A percentile compares a stretch with the other conserved stretches of the same genome.
Evolutionary conservation across 2,113 vertebrate genomes (phyloP).

Genomic region (Pseudolaguvia tuberculata): DNA sequence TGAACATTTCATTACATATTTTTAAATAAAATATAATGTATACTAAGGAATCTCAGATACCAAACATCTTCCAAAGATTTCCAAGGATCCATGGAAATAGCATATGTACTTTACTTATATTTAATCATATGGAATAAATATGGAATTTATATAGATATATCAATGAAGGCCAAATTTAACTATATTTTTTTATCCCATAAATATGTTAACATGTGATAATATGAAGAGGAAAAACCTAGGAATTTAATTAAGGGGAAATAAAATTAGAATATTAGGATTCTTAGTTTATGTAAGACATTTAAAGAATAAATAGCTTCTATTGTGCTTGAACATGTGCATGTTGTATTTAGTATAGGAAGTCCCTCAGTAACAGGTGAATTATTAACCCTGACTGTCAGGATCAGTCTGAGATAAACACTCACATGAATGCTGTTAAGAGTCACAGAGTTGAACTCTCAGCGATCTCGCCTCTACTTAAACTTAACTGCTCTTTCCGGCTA

Average conservation of each 20-base stretch:
- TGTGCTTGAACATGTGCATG: neutral
- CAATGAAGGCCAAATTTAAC: neutral
- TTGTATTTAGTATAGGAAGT: neutral
- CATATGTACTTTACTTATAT: neutral
- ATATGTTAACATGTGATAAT: neutral
- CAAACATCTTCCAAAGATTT: neutral
- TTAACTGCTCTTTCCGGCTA: constrained; percentile 1
- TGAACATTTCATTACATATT: neutral
- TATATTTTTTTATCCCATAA: neutral
- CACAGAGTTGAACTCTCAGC: neutral
- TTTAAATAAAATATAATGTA: neutral
- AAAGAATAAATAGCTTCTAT: neutral
- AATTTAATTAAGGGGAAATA: neutral
- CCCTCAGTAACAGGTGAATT: constrained; percentile 53
- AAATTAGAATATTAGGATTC: neutral
- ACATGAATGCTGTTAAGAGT: neutral
- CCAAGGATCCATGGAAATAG: neutral
- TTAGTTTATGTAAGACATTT: neutral
- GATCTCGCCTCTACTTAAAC: neutral
- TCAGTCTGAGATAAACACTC: constrained; percentile 46
- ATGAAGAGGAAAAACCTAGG: neutral
- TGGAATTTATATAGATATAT: neutral
- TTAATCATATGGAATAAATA: neutral
- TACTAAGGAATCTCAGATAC: neutral
- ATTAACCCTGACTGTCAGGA: constrained; percentile 58